Conservation (phyloP, 2,797 vertebrate genomes). For the Austrolebias charrua region DNA sequence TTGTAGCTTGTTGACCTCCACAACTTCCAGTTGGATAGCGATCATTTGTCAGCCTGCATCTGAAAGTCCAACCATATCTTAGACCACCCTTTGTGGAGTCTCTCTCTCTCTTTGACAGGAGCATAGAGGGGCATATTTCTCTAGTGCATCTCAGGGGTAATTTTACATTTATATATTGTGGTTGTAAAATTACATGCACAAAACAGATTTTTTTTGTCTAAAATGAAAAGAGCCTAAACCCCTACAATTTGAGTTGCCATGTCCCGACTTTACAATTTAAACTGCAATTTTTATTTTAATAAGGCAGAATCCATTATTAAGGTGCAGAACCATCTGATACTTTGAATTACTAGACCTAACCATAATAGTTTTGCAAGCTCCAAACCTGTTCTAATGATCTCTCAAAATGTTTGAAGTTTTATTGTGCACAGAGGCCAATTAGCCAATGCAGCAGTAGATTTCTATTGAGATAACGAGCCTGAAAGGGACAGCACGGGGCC, state of each 20-base stretch:
- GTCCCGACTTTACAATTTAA: conserved; percentile 6
- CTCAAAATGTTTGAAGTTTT: conserved; percentile 50
- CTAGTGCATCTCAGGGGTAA: too few relatives aligned
- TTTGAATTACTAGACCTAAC: conserved; percentile 23
- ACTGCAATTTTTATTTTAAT: background rate
- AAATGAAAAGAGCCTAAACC: background rate
- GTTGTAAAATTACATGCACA: too few relatives aligned
- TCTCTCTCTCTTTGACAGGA: background rate
- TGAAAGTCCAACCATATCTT: too few relatives aligned
- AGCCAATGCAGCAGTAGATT: conserved; percentile 46
- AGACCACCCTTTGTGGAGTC: too few relatives aligned
- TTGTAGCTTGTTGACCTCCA: conserved; percentile 1
- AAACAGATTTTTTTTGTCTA: background rate
- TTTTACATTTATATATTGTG: too few relatives aligned
- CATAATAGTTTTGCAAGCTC: conserved; percentile 29
- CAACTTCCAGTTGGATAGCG: background rate
- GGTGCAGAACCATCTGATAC: conserved; percentile 31
- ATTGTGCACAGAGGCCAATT: conserved; percentile 58
- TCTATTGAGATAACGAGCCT: conserved; percentile 59
- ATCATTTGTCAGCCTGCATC: too few relatives aligned
- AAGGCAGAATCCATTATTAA: conserved; percentile 23
- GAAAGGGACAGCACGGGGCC: conserved; percentile 48
- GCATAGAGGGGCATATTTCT: too few relatives aligned
- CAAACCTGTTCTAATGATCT: conserved; percentile 51
- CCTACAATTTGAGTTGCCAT: conserved; percentile 13